Conservation (phyloP, 2,797 vertebrate genomes). For the Clarias fuscus region DNA sequence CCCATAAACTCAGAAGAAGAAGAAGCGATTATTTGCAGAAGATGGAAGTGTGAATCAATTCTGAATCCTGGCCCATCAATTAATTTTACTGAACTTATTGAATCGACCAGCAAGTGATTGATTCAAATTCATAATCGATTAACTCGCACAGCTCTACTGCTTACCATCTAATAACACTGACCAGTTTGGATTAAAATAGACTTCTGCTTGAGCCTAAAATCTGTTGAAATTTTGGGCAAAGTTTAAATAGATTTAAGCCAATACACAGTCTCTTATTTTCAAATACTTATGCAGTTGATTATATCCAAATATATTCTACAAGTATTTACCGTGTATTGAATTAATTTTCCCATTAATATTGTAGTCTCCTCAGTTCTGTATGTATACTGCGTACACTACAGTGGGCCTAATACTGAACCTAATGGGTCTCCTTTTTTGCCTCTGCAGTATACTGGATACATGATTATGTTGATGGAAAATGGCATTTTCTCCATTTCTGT, state of each 20-base stretch:
- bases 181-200: too few relatives aligned
- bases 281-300: neutral
- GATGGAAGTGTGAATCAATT: too few relatives aligned
- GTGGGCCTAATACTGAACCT: neutral
- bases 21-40: too few relatives aligned
- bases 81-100: too few relatives aligned
- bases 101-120: too few relatives aligned
- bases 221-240: neutral
- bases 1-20: too few relatives aligned
- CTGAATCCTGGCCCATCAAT: too few relatives aligned
- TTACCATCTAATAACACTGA: too few relatives aligned
- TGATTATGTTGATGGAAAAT: neutral
- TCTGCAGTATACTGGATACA: neutral
- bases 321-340: neutral
- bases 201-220: neutral
- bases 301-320: neutral
- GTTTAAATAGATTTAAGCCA: neutral
- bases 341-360: too few relatives aligned
- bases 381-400: neutral
- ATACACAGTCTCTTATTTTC: neutral
- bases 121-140: too few relatives aligned
- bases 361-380: neutral
- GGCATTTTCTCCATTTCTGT: neutral
- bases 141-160: too few relatives aligned
- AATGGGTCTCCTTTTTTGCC: neutral